Evolutionary conservation across 2,113 vertebrate species (phyloP).

Genomic region (human): DNA sequence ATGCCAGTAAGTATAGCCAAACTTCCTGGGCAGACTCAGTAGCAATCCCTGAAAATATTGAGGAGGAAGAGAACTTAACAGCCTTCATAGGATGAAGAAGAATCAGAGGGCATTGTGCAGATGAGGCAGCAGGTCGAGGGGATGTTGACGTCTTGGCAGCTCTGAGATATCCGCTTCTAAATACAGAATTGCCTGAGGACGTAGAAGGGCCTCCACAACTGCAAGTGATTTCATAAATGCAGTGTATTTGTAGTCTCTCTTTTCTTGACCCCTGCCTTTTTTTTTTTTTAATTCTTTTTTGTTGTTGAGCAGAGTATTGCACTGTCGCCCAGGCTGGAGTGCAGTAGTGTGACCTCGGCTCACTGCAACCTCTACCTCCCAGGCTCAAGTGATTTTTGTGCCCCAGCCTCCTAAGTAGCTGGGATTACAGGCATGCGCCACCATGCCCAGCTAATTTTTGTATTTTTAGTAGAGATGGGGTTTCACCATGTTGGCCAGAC

Average conservation of each 20-base stretch:
- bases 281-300: neutral
- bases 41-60: neutral
- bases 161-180: neutral
- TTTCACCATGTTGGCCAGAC: no score
- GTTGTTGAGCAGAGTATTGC: no score
- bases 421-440: no score
- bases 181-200: neutral
- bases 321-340: no score
- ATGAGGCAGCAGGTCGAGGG: neutral
- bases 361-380: no score
- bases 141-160: neutral
- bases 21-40: neutral
- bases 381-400: no score
- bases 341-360: no score
- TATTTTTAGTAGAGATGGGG: no score
- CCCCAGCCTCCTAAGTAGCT: no score
- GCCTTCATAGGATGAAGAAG: neutral
- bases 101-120: neutral
- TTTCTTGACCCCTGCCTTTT: neutral
- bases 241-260: neutral
- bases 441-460: no score
- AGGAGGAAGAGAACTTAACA: neutral
- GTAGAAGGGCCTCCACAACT: neutral
- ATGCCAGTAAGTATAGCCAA: neutral
- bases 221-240: neutral